A percentile compares a stretch with the other conserved stretches of the same genome.
These are phyloP conservation scores for Sebastes cheni DNA, from an alignment of 2,797 vertebrate species.

Conservation along the genomic window DNA sequence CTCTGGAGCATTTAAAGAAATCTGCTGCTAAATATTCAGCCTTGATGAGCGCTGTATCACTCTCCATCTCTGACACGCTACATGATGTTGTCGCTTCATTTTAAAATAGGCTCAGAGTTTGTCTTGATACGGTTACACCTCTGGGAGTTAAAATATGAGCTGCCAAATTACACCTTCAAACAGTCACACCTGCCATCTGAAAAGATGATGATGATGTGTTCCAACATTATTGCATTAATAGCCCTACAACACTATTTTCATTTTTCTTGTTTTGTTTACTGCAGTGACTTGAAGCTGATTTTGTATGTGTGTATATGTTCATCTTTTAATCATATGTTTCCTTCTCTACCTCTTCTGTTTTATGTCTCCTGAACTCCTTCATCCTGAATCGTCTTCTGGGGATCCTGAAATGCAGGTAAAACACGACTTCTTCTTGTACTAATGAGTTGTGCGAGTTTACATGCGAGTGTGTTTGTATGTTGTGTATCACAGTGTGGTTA, in stretches of 20 bases:
- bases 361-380: background rate
- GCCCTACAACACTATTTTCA: background rate
- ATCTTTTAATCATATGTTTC: background rate
- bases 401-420: conserved; percentile 16
- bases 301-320: background rate
- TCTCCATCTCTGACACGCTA: fast-evolving
- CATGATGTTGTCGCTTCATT: background rate
- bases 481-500: background rate
- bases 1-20: background rate
- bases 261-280: background rate
- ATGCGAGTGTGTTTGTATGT: background rate
- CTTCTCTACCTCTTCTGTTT: background rate
- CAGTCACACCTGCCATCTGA: background rate
- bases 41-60: background rate
- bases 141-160: background rate
- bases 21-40: background rate
- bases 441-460: background rate
- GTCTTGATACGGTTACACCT: background rate
- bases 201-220: background rate
- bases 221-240: background rate
- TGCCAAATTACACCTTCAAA: background rate
- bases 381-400: background rate
- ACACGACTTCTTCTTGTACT: background rate
- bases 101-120: background rate
- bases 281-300: background rate